Evolutionary conservation across 1,140 invertebrate species (phyloP).

Genomic region (Oryzaephilus surinamensis): DNA sequence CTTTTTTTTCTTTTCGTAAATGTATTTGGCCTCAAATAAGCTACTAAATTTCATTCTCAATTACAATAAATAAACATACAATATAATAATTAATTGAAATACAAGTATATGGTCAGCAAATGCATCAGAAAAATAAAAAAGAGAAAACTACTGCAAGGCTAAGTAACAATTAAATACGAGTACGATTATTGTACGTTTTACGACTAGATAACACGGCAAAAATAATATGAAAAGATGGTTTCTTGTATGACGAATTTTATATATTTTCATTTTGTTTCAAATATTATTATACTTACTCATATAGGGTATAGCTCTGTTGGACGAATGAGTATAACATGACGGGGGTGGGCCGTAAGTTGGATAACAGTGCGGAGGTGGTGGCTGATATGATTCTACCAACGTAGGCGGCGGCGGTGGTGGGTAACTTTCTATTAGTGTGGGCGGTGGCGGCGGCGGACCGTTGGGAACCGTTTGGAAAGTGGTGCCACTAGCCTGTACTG

Average conservation of each 20-base stretch:
- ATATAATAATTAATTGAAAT: too few species aligned
- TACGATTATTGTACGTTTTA: too few species aligned
- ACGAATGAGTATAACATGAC: constrained; percentile 58
- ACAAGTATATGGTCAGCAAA: too few species aligned
- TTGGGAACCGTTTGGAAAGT: constrained; percentile 21
- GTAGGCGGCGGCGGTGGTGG: constrained; percentile 41
- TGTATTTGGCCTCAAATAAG: too few species aligned
- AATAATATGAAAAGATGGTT: background rate
- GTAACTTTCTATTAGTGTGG: constrained; percentile 38
- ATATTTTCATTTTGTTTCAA: constrained; percentile 1
- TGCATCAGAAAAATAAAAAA: too few species aligned
- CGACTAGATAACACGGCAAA: too few species aligned
- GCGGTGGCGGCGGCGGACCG: constrained; percentile 24
- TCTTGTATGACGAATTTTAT: background rate
- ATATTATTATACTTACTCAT: constrained; percentile 44
- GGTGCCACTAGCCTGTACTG: constrained; percentile 32
- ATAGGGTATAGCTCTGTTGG: constrained; percentile 49
- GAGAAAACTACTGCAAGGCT: too few species aligned
- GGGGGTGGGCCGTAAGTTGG: constrained; percentile 50
- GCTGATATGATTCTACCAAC: constrained; percentile 40
- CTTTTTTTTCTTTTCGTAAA: too few species aligned
- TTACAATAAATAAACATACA: too few species aligned
- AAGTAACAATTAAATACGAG: too few species aligned
- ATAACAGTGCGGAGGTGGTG: constrained; percentile 51
- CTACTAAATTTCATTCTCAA: too few species aligned